Conservation (phyloP, 2,888 invertebrate species). For the Altica lythri region DNA sequence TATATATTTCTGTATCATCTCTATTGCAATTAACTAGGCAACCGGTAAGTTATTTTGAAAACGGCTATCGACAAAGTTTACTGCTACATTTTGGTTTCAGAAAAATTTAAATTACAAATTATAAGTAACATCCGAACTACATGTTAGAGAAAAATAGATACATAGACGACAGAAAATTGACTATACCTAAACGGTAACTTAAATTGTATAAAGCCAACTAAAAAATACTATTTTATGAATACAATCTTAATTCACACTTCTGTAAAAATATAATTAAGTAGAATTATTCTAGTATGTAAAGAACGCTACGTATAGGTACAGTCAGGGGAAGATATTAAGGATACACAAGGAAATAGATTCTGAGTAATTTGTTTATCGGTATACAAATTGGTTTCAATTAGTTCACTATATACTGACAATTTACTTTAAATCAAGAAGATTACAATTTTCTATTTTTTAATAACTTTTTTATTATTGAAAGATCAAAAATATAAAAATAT, state of each 20-base stretch:
- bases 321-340: constrained; percentile 35
- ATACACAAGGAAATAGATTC: constrained; percentile 31
- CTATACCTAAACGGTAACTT: constrained; percentile 6
- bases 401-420: constrained; percentile 54
- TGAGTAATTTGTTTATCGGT: constrained; percentile 49
- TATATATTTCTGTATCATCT: no score
- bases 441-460: constrained; percentile 9
- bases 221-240: no score
- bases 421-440: constrained; percentile 33
- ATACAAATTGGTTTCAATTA: constrained; percentile 52
- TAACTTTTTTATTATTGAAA: constrained; percentile 1
- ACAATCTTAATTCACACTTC: no score
- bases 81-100: no score
- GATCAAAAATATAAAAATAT: constrained; percentile 5
- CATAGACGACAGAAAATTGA: constrained; percentile 9
- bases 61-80: no score
- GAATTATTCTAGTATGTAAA: no score
- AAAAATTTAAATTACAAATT: no score
- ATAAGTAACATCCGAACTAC: no score
- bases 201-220: no score
- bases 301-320: constrained; percentile 5
- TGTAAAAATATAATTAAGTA: no score
- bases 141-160: not conserved
- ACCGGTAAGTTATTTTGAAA: no score
- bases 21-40: no score